Evolutionary conservation across 2,797 vertebrate genomes (phyloP).

Genomic region (Siniperca scherzeri): DNA sequence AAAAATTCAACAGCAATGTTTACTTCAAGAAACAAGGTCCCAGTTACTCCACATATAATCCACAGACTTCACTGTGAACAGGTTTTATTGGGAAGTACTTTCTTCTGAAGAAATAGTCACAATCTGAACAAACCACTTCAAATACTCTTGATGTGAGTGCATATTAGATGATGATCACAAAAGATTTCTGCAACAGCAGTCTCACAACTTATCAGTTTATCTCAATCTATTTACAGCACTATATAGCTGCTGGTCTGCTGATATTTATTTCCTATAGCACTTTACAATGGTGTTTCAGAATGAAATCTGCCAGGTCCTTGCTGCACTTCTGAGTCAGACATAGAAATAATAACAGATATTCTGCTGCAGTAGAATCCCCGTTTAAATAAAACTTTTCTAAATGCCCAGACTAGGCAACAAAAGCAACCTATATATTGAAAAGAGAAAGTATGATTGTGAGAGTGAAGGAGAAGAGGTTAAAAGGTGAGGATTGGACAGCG

Average conservation of each 20-base stretch:
- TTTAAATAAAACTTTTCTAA: slow-evolving; percentile 29
- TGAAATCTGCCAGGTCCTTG: background rate
- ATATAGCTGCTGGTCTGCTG: background rate
- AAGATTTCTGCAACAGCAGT: background rate
- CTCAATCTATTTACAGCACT: background rate
- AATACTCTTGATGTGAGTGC: background rate
- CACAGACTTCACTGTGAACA: background rate
- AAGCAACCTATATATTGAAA: slow-evolving; percentile 13
- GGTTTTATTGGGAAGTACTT: background rate
- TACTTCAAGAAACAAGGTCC: background rate
- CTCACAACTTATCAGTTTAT: background rate
- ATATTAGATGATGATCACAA: background rate
- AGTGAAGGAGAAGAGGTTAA: slow-evolving; percentile 32
- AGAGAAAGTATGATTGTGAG: slow-evolving; percentile 9
- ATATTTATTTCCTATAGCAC: background rate
- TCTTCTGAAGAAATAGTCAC: background rate
- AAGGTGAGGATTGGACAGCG: slow-evolving; percentile 55
- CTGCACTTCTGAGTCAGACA: slow-evolving; percentile 13
- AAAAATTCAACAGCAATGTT: too few relatives aligned
- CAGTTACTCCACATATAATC: background rate
- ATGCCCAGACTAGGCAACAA: background rate
- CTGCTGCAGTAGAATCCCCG: background rate
- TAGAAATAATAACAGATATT: slow-evolving; percentile 24
- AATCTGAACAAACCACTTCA: background rate
- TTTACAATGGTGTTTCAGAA: slow-evolving; percentile 8